phyloP scores from a whole-genome alignment of 1,140 invertebrate species.

The Mya arenaria region DNA sequence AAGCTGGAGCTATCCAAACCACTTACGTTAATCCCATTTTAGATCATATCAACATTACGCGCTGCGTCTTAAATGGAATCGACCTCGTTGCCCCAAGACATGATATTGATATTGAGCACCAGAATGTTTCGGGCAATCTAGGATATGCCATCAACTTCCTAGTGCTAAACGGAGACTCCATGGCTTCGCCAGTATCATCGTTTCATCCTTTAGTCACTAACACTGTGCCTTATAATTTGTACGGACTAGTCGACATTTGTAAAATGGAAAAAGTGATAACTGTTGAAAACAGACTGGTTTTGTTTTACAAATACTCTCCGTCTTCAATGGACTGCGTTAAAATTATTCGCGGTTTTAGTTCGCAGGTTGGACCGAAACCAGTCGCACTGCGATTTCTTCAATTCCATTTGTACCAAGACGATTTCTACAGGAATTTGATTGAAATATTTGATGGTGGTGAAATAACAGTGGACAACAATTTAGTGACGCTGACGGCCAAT shows the following conservation, averaged over 20 bases:
- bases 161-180: constrained; percentile 95
- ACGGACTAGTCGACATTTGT: constrained; percentile 97
- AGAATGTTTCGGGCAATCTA: constrained; percentile 90
- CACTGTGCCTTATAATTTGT: constrained; percentile 96
- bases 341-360: constrained; percentile 88
- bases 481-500: constrained; percentile 68
- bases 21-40: constrained; percentile 92
- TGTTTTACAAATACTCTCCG: constrained; percentile 99
- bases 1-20: constrained; percentile 92
- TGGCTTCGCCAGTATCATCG: constrained; percentile 92
- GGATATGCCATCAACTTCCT: constrained; percentile 95
- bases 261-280: constrained; percentile 95
- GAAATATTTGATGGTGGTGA: constrained; percentile 95
- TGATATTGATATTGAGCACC: constrained; percentile 76
- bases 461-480: constrained; percentile 90
- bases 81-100: constrained; percentile 93
- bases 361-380: constrained; percentile 59
- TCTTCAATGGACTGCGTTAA: constrained; percentile 98
- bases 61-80: constrained; percentile 95
- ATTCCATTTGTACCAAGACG: constrained; percentile 96
- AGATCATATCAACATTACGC: constrained; percentile 90
- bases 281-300: constrained; percentile 93
- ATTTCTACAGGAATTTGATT: constrained; percentile 91
- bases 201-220: constrained; percentile 81
- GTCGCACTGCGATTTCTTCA: constrained; percentile 87